Evolutionary conservation across 1,140 invertebrate genomes (phyloP), one percentile per base, ranked within the genome.

Genomic region (Caenorhabditis latens): DNA sequence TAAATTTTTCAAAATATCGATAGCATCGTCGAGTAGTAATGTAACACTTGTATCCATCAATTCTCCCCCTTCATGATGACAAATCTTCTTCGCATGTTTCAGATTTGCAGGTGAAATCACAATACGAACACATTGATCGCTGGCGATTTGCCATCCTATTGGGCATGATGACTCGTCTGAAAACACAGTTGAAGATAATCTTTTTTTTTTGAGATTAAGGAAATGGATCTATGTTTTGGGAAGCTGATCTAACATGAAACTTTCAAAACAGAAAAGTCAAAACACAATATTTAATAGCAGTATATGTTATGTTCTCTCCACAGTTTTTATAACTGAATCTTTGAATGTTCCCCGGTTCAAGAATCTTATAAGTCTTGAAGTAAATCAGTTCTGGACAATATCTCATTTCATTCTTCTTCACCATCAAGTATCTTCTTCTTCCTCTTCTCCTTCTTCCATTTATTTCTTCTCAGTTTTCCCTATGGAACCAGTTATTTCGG

Each of bases 401-500:
- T 71, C 65, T 19, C 65, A 43, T 71, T 46, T 71, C 65, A 43
- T 14, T 71, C 19, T 11, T 40, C n/a, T 32, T 24, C 19, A 32
- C 11, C 8, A 32, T 71, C 65, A 24, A 65, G 57, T 61, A 61
- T 61, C 57, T 61, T 9, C n/a, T 65, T 43, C 65, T 21, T 71
- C 65, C 13, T n/a, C 9, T 46, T 71, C n/a, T n/a, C 40, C 14
- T 5, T 40, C 32, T 71, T 43, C 14, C 13, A 2, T 67, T 16
- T 53, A 16, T 53, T 16, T 65, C 63, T 67, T n/a, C 8, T 58
- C 57, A 63, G 61, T 63, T 63, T 79, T 79, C 71, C 71, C 71
- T 50, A 79, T 79, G 71, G 71, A 79, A 50, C 71, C 71, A 50
- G 71, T 50, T 79, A 79, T 79, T 79, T 50, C 71, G 71, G 71